Evolutionary conservation across 2,113 vertebrate genomes (phyloP).

Genomic region (Ibidorhyncha struthersii): DNA sequence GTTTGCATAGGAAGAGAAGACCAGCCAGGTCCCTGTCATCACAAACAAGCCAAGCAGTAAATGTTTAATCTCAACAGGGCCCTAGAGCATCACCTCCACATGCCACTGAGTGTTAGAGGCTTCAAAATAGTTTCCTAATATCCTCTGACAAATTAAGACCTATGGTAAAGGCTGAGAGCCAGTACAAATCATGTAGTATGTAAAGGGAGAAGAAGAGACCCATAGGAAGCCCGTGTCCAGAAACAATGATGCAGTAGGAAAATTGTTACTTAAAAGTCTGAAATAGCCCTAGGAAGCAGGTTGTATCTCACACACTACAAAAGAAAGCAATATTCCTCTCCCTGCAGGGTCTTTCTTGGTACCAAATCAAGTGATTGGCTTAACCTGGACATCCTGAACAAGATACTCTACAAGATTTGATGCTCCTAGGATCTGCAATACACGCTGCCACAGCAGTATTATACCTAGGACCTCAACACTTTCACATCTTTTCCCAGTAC

Average conservation of each 20-base stretch:
- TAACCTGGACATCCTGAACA: background rate
- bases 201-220: background rate
- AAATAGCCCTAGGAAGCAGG: background rate
- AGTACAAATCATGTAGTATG: background rate
- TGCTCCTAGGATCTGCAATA: background rate
- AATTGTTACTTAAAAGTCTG: background rate
- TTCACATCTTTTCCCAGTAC: background rate
- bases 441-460: background rate
- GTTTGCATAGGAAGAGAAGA: conserved; percentile 8
- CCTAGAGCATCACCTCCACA: conserved; percentile 9
- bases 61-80: conserved; percentile 36
- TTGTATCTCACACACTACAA: background rate
- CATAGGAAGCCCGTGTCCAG: background rate
- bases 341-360: background rate
- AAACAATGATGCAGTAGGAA: background rate
- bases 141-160: conserved; percentile 45
- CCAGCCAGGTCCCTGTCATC: conserved; percentile 30
- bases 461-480: background rate
- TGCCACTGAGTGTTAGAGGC: background rate
- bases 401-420: background rate
- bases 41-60: conserved; percentile 49
- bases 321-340: background rate
- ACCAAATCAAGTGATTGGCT: background rate
- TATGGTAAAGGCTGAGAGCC: background rate
- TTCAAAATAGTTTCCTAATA: conserved; percentile 44